Evolutionary conservation across 2,113 vertebrate genomes (phyloP).

Genomic region (Pholis gunnellus): DNA sequence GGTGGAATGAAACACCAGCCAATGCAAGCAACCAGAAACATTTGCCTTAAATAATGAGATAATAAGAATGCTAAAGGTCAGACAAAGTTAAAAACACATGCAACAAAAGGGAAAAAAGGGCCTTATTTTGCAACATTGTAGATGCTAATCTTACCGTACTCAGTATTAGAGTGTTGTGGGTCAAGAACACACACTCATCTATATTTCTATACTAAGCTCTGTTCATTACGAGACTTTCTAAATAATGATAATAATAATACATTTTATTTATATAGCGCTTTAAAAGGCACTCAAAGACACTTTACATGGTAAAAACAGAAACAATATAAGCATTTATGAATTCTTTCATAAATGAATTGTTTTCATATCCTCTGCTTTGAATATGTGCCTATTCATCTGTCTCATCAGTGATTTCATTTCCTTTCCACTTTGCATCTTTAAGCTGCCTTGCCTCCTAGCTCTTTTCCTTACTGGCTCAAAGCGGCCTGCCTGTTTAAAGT

Average conservation of each 20-base stretch:
- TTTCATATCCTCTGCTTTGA: conserved; percentile 51
- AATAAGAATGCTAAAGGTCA: conserved; percentile 41
- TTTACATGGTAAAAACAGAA: too few relatives aligned
- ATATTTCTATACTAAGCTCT: background rate
- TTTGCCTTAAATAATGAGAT: conserved; percentile 60
- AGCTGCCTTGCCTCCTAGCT: conserved; percentile 7
- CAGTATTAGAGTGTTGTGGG: background rate
- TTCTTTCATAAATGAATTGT: conserved; percentile 17
- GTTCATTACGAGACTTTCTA: conserved; percentile 21
- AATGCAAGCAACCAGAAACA: conserved; percentile 55
- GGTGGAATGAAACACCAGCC: conserved; percentile 51
- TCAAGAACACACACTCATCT: background rate
- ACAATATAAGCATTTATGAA: too few relatives aligned
- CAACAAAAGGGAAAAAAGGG: conserved; percentile 11
- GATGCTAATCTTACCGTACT: conserved; percentile 12
- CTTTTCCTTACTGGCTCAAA: conserved; percentile 20
- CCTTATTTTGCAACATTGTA: background rate
- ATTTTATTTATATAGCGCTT: too few relatives aligned
- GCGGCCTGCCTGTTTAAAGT: conserved; percentile 19
- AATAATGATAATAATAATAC: too few relatives aligned
- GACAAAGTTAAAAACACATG: conserved; percentile 29
- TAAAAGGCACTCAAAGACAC: too few relatives aligned
- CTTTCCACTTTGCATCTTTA: conserved; percentile 45
- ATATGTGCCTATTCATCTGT: conserved; percentile 32
- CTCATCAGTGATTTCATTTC: conserved; percentile 58